These are phyloP conservation scores for Morone chrysops DNA, from an alignment of 2,113 vertebrate species.

Conservation along the genomic window DNA sequence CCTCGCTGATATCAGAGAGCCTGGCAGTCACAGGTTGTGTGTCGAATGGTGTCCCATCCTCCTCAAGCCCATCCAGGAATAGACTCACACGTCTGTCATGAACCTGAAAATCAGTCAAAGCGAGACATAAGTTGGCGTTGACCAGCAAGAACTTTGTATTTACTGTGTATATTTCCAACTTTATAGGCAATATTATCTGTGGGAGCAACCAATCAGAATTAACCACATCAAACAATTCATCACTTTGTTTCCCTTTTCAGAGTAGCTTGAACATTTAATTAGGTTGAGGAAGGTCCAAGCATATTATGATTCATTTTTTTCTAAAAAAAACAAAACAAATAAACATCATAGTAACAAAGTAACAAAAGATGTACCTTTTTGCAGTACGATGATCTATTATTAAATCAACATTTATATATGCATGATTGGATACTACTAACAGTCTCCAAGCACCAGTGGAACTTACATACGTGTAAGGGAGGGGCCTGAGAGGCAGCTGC, in stretches of 20 bases:
- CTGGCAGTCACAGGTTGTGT: slow-evolving; percentile 82
- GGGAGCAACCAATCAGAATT: neutral
- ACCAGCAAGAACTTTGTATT: neutral
- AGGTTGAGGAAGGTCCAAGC: neutral
- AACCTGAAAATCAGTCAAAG: slow-evolving; percentile 82
- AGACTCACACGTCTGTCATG: slow-evolving; percentile 88
- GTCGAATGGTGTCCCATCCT: slow-evolving; percentile 89
- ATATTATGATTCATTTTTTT: neutral
- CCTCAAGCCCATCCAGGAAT: slow-evolving; percentile 92
- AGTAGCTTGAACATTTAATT: neutral
- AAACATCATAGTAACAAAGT: too few relatives aligned
- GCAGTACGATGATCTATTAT: neutral
- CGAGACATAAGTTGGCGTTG: neutral
- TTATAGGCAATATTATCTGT: neutral
- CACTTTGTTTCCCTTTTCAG: neutral
- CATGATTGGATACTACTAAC: slow-evolving; percentile 6
- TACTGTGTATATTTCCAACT: neutral
- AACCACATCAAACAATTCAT: neutral
- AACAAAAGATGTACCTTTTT: neutral
- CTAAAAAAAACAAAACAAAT: neutral
- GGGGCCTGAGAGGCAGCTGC: slow-evolving; percentile 22
- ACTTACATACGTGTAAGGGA: slow-evolving; percentile 4
- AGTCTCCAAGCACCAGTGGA: neutral
- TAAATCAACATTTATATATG: slow-evolving; percentile 16
- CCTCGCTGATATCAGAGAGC: slow-evolving; percentile 78